A percentile compares a stretch with the other conserved stretches of the same genome.
phyloP scores from a whole-genome alignment of 2,113 vertebrate species.

The Echinops telfairi region DNA sequence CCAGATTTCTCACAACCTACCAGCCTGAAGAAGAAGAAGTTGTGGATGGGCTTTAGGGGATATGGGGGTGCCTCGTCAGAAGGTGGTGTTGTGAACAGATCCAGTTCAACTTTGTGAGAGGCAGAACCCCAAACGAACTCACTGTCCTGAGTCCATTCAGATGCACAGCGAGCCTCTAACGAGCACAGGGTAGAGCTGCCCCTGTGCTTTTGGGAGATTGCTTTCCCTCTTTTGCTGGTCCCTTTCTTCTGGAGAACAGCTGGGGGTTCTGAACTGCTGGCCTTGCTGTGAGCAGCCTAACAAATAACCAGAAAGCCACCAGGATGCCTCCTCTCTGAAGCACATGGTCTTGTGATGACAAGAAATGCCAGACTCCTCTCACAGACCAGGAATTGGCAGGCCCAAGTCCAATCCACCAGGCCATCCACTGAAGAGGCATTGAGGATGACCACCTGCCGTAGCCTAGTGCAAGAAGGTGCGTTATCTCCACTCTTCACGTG shows the following conservation, averaged over 20 bases:
- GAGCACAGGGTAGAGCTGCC: too few relatives aligned
- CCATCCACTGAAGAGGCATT: background rate
- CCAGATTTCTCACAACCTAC: background rate
- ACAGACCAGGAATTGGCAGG: constrained; percentile 49
- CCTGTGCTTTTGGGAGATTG: too few relatives aligned
- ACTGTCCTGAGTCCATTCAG: too few relatives aligned
- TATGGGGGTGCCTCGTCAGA: background rate
- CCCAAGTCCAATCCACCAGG: constrained; percentile 28
- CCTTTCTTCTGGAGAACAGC: too few relatives aligned
- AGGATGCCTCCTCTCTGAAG: background rate
- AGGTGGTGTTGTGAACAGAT: constrained; percentile 11
- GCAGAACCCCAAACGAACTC: too few relatives aligned
- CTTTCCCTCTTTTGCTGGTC: too few relatives aligned
- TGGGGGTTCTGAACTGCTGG: too few relatives aligned
- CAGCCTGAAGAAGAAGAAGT: constrained; percentile 11
- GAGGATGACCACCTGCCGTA: background rate
- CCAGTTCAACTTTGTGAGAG: constrained; percentile 49
- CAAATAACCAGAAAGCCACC: too few relatives aligned
- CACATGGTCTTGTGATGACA: background rate
- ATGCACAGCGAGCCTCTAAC: too few relatives aligned
- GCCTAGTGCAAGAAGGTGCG: background rate
- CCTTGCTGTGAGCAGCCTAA: too few relatives aligned
- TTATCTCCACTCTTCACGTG: background rate
- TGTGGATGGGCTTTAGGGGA: background rate
- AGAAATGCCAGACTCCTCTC: constrained; percentile 69